These are phyloP conservation scores for Pollenia amentaria DNA, from an alignment of 2,888 invertebrate species.

Conservation along the genomic window DNA sequence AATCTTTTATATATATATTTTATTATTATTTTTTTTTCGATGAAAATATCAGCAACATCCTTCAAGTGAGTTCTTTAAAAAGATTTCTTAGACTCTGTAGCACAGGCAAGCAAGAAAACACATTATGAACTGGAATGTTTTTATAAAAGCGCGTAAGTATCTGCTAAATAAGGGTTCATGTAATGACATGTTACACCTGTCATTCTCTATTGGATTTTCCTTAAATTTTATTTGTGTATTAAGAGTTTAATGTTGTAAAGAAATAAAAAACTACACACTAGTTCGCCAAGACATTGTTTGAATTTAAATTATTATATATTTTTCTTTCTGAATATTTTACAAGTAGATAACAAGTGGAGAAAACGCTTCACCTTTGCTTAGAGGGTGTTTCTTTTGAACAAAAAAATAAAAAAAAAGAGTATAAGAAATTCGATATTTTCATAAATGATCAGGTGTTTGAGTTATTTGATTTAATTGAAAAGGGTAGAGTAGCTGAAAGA, in stretches of 20 bases:
- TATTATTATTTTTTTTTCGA: constrained; percentile 39
- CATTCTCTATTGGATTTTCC: constrained; percentile 67
- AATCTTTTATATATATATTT: constrained; percentile 24
- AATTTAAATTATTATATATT: constrained; percentile 6
- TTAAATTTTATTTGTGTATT: constrained; percentile 43
- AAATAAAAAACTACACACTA: constrained; percentile 53
- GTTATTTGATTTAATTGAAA: constrained; percentile 32
- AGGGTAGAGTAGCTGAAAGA: not conserved
- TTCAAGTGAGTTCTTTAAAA: constrained; percentile 31
- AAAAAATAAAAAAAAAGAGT: no score
- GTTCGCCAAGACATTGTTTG: constrained; percentile 59
- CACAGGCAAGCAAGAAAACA: not conserved
- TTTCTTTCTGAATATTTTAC: not conserved
- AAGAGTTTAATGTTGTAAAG: constrained; percentile 33
- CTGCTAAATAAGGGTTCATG: constrained; percentile 71
- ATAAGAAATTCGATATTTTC: constrained; percentile 65
- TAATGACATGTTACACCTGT: constrained; percentile 78
- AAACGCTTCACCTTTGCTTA: constrained; percentile 39
- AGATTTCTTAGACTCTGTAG: constrained; percentile 30
- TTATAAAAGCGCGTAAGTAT: constrained; percentile 44
- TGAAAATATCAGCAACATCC: constrained; percentile 56
- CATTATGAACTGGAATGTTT: constrained; percentile 20
- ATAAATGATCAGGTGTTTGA: constrained; percentile 67
- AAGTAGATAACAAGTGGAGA: constrained; percentile 48
- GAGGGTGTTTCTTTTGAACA: constrained; percentile 43